Evolutionary conservation across 2,797 vertebrate genomes (phyloP).

Genomic region (Furcifer pardalis): DNA sequence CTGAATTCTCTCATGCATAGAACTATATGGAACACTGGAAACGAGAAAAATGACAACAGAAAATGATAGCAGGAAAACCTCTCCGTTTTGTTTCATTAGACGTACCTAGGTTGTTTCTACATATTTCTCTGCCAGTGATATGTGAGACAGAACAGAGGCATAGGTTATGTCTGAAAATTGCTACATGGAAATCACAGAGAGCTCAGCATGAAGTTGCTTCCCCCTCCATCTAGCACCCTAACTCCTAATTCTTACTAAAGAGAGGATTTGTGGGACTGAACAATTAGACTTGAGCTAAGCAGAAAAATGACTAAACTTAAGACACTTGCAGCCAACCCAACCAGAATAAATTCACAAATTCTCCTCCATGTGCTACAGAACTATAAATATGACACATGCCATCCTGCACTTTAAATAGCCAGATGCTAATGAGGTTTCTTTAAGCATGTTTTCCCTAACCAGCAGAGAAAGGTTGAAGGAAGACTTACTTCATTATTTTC

Average conservation of each 20-base stretch:
- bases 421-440: background rate
- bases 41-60: background rate
- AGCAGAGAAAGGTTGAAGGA: background rate
- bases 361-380: background rate
- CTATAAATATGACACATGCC: background rate
- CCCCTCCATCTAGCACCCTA: background rate
- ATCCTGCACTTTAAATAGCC: slow-evolving; percentile 4
- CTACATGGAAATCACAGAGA: background rate
- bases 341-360: background rate
- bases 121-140: background rate
- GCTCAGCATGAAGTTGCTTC: background rate
- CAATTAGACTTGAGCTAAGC: background rate
- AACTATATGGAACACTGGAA: background rate
- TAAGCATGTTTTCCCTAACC: background rate
- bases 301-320: background rate
- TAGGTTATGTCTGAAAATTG: background rate
- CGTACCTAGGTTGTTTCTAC: background rate
- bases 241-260: background rate
- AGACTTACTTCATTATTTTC: background rate
- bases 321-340: background rate
- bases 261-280: background rate
- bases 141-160: background rate
- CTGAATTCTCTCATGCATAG: background rate
- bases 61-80: background rate
- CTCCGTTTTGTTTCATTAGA: background rate